phyloP scores from a whole-genome alignment of 1,140 invertebrate genomes.

The Papilio dardanus region DNA sequence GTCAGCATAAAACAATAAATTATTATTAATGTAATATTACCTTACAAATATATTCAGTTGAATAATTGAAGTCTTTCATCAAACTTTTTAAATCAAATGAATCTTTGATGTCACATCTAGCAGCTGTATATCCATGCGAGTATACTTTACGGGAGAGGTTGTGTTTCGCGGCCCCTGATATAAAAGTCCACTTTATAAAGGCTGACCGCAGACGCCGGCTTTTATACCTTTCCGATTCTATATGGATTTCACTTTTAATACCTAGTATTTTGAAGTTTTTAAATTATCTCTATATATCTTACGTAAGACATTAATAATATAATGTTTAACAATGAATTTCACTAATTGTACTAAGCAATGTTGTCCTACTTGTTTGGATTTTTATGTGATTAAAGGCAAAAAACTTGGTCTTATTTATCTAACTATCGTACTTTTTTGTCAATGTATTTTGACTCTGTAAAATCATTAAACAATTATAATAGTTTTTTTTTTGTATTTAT shows the following conservation, averaged over 20 bases:
- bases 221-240: conserved; percentile 49
- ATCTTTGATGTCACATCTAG: conserved; percentile 45
- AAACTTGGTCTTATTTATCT: too few relatives aligned
- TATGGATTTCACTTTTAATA: conserved; percentile 34
- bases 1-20: too few relatives aligned
- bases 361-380: too few relatives aligned
- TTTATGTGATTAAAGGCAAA: too few relatives aligned
- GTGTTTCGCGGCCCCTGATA: conserved; percentile 69
- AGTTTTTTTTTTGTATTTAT: background rate
- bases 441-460: too few relatives aligned
- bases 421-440: background rate
- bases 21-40: too few relatives aligned
- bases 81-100: background rate
- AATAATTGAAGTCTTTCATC: background rate
- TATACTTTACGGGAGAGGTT: conserved; percentile 69
- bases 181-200: conserved; percentile 75
- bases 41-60: background rate
- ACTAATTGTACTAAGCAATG: too few relatives aligned
- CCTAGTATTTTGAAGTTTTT: conserved; percentile 32
- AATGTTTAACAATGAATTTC: too few relatives aligned
- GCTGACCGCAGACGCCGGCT: conserved; percentile 64
- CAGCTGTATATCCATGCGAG: conserved; percentile 44
- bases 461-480: background rate
- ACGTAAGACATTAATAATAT: background rate
- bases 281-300: background rate